Percentiles rank a stretch among this genome's conserved stretches.
Conservation (phyloP, 2,888 invertebrate genomes). For the Tetranychus piercei region DNA sequence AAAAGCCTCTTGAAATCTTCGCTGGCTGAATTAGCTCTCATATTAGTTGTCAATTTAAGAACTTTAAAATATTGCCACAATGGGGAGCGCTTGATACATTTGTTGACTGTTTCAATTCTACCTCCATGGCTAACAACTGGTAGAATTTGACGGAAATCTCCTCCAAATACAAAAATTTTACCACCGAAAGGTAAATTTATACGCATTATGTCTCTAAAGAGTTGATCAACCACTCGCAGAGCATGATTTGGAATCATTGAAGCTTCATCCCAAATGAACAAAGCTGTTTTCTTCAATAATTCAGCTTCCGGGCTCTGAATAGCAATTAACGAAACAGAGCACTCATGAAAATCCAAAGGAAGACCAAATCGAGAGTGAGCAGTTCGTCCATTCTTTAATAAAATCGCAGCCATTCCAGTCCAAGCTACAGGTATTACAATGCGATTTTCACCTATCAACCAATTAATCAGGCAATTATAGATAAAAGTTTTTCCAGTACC, state of each 20-base stretch:
- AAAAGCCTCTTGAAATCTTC: slow-evolving; percentile 7
- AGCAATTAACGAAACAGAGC: background rate
- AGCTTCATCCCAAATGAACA: slow-evolving; percentile 17
- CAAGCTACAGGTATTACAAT: slow-evolving; percentile 27
- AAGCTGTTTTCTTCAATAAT: background rate
- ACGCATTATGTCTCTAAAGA: slow-evolving; percentile 19
- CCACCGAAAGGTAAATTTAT: slow-evolving; percentile 21
- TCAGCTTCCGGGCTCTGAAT: background rate
- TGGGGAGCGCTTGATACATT: slow-evolving; percentile 13
- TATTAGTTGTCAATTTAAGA: slow-evolving; percentile 16
- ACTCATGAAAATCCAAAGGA: slow-evolving; percentile 6
- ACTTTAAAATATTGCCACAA: slow-evolving; percentile 16
- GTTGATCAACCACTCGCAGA: slow-evolving; percentile 15
- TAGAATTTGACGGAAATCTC: slow-evolving; percentile 22
- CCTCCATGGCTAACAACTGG: slow-evolving; percentile 18
- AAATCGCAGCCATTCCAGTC: slow-evolving; percentile 30
- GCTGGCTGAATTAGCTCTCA: slow-evolving; percentile 14
- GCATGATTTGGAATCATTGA: slow-evolving; percentile 17
- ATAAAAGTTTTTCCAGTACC: slow-evolving; percentile 35
- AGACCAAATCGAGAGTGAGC: slow-evolving; percentile 23
- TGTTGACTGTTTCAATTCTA: slow-evolving; percentile 9
- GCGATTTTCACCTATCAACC: slow-evolving; percentile 21
- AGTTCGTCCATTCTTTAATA: slow-evolving; percentile 21
- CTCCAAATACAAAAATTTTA: slow-evolving; percentile 21
- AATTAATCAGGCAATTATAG: slow-evolving; percentile 27